A percentile compares a stretch with the other conserved stretches of the same genome.
Conservation (phyloP, 2,797 vertebrate species). For the Sciurus vulgaris region DNA sequence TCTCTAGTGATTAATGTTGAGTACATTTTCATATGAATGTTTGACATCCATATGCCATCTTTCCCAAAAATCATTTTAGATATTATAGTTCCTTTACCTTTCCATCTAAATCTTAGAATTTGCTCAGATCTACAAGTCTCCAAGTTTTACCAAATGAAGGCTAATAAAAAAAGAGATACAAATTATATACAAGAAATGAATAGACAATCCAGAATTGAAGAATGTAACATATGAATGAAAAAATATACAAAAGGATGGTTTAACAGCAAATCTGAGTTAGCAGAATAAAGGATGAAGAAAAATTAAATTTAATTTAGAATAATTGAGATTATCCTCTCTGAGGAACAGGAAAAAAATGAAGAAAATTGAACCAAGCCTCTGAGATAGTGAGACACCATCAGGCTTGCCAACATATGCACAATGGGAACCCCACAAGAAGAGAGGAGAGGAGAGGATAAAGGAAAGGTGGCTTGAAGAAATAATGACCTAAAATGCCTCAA, state of each 20-base stretch:
- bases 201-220: not conserved
- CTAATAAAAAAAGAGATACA: not conserved
- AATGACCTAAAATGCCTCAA: too few relatives aligned
- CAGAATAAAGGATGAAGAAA: not conserved
- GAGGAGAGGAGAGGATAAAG: not conserved
- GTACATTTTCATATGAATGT: not conserved
- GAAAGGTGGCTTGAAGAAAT: not conserved
- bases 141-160: not conserved
- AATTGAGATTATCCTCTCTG: too few relatives aligned
- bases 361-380: not conserved
- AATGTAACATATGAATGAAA: not conserved
- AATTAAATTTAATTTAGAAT: not conserved
- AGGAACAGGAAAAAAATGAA: not conserved
- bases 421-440: not conserved
- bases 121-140: not conserved
- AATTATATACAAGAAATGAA: not conserved
- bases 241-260: not conserved
- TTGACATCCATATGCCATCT: not conserved
- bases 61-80: slow-evolving; percentile 7
- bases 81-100: not conserved
- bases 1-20: not conserved
- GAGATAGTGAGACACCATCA: not conserved
- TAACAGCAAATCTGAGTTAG: not conserved
- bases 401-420: not conserved
- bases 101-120: not conserved